Base-by-base conservation (phyloP, 2,113 vertebrate genomes). In the Carettochelys insculpta region DNA sequence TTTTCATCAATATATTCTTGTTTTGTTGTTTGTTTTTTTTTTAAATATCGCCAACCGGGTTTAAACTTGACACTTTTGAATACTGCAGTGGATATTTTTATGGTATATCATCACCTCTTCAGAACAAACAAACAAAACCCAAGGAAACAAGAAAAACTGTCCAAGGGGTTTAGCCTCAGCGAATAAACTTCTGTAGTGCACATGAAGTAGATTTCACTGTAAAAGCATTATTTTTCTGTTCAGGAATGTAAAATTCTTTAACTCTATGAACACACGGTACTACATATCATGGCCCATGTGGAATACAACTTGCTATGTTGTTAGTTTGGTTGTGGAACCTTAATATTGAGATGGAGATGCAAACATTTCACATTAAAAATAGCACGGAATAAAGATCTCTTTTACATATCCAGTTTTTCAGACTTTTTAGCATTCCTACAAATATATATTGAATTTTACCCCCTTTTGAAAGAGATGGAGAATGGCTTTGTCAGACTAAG, bases 131-230 rank as follows among this genome's bases (percentile, higher is more conserved):
- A 75, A 38, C 27, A 56, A 29, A 56, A 29, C 11, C 25, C 54
- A 93, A 92, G 77, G 11, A 24, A 92, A 92, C n/a, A 89, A 65
- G 19, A 14, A 27, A 84, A 87, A 31, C 13, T 17, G 65, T 68
- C 83, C 16, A 19, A 90, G 75, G 80, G 79, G 54, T 93, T 54
- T 90, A 89, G 85, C 79, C 84, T 94, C 82, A 95, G 95, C 91
- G 95, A 96, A 96, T 93, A 96, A 96, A 96, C 65, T 85, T 58
- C 87, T 93, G 89, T 81, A 96, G 95, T 82, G 90, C 89, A 91
- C 87, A 94, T 34, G 87, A 92, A 83, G 94, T 43, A 89, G 95
- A 96, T 84, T 94, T 73, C 77, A 96, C 86, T 92, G 81, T 86
- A 91, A 92, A 89, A 97, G 96, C 90, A 93, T 94, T 95, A 87